Evolutionary conservation across 2,113 vertebrate genomes (phyloP).

Genomic region (Cottus gobio): DNA sequence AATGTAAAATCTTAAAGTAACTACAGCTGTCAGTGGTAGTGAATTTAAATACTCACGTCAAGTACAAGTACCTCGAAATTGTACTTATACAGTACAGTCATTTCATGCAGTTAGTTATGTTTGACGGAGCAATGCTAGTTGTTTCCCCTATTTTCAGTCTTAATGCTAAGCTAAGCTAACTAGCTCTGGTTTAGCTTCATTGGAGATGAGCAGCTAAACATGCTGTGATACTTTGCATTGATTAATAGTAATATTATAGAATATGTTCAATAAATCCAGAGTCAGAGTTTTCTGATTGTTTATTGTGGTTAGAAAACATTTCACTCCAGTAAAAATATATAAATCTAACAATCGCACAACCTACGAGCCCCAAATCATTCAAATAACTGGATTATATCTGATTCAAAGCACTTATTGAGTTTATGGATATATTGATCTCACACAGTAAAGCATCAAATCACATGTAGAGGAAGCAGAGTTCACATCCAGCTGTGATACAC

Average conservation of each 20-base stretch:
- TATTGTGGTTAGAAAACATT: slow-evolving; percentile 26
- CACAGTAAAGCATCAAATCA: background rate
- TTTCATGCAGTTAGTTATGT: too few species aligned
- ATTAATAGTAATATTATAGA: too few species aligned
- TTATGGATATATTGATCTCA: slow-evolving; percentile 2
- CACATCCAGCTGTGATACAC: background rate
- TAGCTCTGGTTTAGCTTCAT: background rate
- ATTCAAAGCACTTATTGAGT: background rate
- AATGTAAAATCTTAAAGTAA: too few species aligned
- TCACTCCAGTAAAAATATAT: slow-evolving; percentile 3
- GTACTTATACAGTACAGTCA: too few species aligned
- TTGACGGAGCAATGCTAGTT: background rate
- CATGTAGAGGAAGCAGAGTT: background rate
- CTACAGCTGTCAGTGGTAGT: too few species aligned
- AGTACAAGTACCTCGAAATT: too few species aligned
- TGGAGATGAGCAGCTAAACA: too few species aligned
- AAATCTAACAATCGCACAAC: slow-evolving; percentile 1
- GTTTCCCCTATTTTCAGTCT: background rate
- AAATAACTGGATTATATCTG: background rate
- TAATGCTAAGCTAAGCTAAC: slow-evolving; percentile 9
- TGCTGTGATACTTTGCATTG: too few species aligned
- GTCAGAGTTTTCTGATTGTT: background rate
- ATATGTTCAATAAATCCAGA: background rate
- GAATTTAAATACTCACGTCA: too few species aligned
- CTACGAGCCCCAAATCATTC: background rate